Percentiles rank a stretch among this genome's conserved stretches.
Evolutionary conservation across 2,113 vertebrate genomes (phyloP).

Genomic region (Callospermophilus lateralis): DNA sequence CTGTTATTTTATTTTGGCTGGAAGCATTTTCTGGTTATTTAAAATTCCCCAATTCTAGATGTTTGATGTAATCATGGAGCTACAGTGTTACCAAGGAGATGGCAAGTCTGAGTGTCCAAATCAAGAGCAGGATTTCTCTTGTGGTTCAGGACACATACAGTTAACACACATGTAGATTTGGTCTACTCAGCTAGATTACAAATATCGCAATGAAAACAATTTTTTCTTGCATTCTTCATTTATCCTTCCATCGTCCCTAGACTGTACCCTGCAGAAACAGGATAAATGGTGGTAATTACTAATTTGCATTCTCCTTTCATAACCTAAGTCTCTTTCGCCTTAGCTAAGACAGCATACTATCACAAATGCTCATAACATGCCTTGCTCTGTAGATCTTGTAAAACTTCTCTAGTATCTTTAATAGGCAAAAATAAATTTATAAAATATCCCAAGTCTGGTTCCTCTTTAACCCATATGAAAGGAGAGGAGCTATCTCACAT

Average conservation of each 20-base stretch:
- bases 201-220: neutral
- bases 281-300: conserved; percentile 53
- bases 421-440: neutral
- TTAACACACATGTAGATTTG: neutral
- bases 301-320: conserved; percentile 47
- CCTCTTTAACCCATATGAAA: conserved; percentile 15
- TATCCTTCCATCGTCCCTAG: neutral
- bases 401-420: neutral
- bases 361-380: neutral
- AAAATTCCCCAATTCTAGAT: conserved; percentile 28
- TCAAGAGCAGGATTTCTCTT: neutral
- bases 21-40: conserved; percentile 33
- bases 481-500: neutral
- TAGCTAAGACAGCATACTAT: neutral
- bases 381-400: conserved; percentile 16
- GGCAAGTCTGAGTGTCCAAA: conserved; percentile 14
- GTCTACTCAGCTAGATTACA: neutral
- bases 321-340: conserved; percentile 34
- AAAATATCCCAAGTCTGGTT: neutral
- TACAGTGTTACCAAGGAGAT: neutral
- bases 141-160: neutral
- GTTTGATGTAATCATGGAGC: neutral
- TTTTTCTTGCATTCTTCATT: conserved; percentile 12
- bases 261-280: neutral
- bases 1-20: neutral